Percentiles rank a stretch among this genome's conserved stretches.
Conservation (phyloP, 2,797 vertebrate species). For the Dendrocincla tyrannina region DNA sequence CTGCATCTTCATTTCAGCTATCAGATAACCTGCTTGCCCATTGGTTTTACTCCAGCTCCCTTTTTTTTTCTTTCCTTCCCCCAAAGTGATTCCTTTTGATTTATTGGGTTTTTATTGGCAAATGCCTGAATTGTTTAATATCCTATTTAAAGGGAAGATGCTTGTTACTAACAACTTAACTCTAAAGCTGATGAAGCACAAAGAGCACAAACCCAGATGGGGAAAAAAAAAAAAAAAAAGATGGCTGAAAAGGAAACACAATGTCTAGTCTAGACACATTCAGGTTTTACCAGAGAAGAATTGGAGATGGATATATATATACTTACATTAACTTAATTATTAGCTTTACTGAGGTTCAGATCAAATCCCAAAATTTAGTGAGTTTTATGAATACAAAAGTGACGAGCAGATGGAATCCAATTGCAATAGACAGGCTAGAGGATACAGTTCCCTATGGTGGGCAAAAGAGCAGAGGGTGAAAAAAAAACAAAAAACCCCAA, state of each 20-base stretch:
- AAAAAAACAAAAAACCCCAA: neutral
- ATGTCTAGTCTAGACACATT: neutral
- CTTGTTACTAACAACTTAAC: neutral
- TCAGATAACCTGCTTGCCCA: neutral
- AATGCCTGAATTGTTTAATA: neutral
- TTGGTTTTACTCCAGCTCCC: neutral
- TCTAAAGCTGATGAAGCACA: neutral
- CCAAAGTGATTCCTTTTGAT: neutral
- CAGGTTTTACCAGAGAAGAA: neutral
- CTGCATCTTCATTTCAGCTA: neutral
- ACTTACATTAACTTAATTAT: neutral
- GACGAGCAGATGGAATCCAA: neutral
- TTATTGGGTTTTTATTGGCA: neutral
- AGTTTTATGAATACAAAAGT: neutral
- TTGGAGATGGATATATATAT: neutral
- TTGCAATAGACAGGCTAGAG: neutral
- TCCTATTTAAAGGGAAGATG: neutral
- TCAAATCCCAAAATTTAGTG: neutral
- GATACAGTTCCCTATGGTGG: neutral
- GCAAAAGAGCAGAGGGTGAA: neutral
- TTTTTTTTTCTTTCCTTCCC: neutral
- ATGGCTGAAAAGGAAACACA: neutral
- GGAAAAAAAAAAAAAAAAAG: neutral
- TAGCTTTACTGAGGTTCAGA: neutral
- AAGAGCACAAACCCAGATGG: neutral